A percentile compares a stretch with the other conserved stretches of the same genome.
Evolutionary conservation across 2,797 vertebrate species (phyloP).

Genomic region (Erethizon dorsatum): DNA sequence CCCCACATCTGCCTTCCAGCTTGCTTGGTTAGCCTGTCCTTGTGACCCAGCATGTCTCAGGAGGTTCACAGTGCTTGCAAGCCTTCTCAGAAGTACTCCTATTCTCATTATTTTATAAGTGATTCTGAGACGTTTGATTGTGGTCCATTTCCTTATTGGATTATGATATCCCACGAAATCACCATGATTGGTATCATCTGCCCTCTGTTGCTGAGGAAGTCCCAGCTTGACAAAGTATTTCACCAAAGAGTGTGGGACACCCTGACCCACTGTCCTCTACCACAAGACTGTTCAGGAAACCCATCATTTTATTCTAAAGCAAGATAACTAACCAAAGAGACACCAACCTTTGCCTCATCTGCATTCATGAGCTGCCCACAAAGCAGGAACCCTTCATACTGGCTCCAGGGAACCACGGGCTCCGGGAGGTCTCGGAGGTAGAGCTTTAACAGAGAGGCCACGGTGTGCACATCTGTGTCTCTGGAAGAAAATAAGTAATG

Average conservation of each 20-base stretch:
- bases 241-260: background rate
- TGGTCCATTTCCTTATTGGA: background rate
- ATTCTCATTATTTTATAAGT: background rate
- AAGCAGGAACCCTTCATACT: slow-evolving; percentile 96
- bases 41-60: background rate
- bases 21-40: background rate
- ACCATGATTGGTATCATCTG: background rate
- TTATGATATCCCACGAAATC: background rate
- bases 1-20: background rate
- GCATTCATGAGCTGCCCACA: slow-evolving; percentile 92
- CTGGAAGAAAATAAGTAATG: slow-evolving; percentile 86
- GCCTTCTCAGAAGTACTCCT: background rate
- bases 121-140: background rate
- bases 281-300: background rate
- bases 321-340: background rate
- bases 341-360: slow-evolving; percentile 89
- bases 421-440: slow-evolving; percentile 98
- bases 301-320: background rate
- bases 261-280: background rate
- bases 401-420: slow-evolving; percentile 96
- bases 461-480: slow-evolving; percentile 98
- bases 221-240: background rate
- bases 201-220: background rate
- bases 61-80: background rate
- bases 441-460: slow-evolving; percentile 97